Base-by-base conservation (phyloP, 2,113 vertebrate species). In the human region DNA sequence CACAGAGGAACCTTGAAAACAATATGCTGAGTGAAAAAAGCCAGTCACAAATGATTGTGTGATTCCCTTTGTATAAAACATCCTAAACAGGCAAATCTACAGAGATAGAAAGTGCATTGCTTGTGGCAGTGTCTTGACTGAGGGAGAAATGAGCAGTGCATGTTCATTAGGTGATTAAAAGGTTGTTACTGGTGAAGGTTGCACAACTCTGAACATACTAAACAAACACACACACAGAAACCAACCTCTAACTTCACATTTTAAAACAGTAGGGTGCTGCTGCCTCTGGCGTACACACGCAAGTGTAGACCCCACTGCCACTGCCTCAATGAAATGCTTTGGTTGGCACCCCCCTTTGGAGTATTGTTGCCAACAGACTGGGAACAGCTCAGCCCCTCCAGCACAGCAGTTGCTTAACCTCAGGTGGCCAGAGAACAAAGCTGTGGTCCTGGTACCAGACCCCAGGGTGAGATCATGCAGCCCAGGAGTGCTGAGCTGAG, bases 61-160 rank as follows among this genome's bases (percentile, higher is more conserved):
- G 70, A 64, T 12, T 23, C n/a, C 22, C 11, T 12, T 6, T 12
- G 18, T 3, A 23, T 2, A n/a, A 14, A n/a, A 16, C 5, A 27
- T 6, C 48, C 20, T 40, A 11, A 7, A n/a, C 8, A 68, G n/a
- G 59, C 2, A 3, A 23, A 16, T 27, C 55, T 64, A 64, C 2
- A 8, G 43, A 66, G 35, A 23, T 68, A 50, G 35, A 18, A 35
- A 55, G 50, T 1, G 70, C 38, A 5, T 64, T 43, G n/a, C 68
- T 5, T 0, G 50, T 14, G 50, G n/a, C 23, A 16, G 45, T 22
- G 8, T 22, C 66, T 16, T 0, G 35, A 23, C 9, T 12, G 17
- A 17, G 57, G 18, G 0, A 5, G 40, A 11, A 40, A 27, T 1
- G 45, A n/a, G 72, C 0, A 18, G 11, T 8, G n/a, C 22, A 0